Evolutionary conservation across 2,113 vertebrate species (phyloP), one percentile per base, ranked within the genome.

Genomic region (Aptenodytes patagonicus): DNA sequence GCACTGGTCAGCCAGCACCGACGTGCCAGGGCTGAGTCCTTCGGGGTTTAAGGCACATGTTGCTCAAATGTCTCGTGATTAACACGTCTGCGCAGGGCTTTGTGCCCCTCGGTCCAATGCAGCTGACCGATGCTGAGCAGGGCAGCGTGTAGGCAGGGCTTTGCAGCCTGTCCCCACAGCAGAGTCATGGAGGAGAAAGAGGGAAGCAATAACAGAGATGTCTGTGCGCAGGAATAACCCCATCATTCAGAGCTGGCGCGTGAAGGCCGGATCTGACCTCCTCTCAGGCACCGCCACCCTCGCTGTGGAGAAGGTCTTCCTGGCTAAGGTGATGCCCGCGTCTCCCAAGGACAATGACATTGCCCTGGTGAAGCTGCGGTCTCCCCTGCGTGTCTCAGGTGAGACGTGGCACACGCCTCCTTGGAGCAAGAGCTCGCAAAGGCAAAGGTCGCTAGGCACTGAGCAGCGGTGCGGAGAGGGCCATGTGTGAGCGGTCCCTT

Each of bases 341-440:
- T 34, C 72, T 9, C 71, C 44, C 77, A 99, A 98, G 68, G 98
- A 99, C 75, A 98, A 98, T 0, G 99, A 99, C 95, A 98, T 99
- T 0, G 99, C 99, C 29, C 97, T 99, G 71, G 97, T 99, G 64
- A 99, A 98, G 97, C 98, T 99, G 72, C 95, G 76, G n/a, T 87
- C 76, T 5, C 98, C 99, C 0, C 95, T 99, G 92, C 92, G 1
- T 0, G 40, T 98, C 65, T 98, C 98, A 95, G 98, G 99, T 99
- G 91, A 68, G 91, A 17, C 1, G 13, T 13, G 83, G 82, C 60
- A 7, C 9, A 4, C 5, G 1, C 25, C 44, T 17, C 22, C 82
- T 29, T 0, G 8, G 28, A 40, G 24, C 51, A 17, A 26, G 21
- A 36, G n/a, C n/a, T 26, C 34, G 6, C 58, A n/a, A n/a, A 60